A percentile compares a stretch with the other conserved stretches of the same genome.
Conservation (phyloP, 2,113 vertebrate species). For the Corythornis madagascariensis region DNA sequence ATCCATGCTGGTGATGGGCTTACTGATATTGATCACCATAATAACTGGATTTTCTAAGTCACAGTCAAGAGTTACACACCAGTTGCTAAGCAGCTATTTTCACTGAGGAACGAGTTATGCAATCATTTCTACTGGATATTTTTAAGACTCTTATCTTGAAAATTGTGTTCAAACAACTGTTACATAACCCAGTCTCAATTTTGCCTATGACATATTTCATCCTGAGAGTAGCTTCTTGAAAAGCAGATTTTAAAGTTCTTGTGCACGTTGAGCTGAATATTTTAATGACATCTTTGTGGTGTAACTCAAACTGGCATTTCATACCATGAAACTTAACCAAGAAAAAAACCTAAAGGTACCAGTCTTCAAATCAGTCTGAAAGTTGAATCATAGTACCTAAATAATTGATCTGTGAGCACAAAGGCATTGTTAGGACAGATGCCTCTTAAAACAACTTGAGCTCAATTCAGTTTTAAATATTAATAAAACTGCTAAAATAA, state of each 20-base stretch:
- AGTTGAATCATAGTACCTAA: not conserved
- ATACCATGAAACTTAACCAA: not conserved
- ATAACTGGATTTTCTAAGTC: slow-evolving; percentile 2
- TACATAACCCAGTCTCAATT: not conserved
- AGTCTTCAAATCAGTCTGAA: not conserved
- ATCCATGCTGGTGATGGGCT: not conserved
- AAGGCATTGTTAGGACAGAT: not conserved
- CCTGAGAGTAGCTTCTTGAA: not conserved
- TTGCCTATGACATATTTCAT: not conserved
- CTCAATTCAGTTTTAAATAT: not conserved
- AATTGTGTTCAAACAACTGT: not conserved
- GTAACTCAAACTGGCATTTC: not conserved
- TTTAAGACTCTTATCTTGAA: not conserved
- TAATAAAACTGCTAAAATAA: not conserved
- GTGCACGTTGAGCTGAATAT: not conserved
- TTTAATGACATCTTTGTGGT: not conserved
- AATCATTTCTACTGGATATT: not conserved
- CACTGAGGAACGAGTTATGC: not conserved
- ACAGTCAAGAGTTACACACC: not conserved
- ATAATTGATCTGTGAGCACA: not conserved
- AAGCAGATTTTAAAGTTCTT: not conserved
- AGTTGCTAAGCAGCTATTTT: not conserved
- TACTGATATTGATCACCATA: not conserved
- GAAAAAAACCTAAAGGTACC: not conserved
- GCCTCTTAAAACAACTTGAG: not conserved